These are phyloP conservation scores for Drosophila kanekoi DNA, from an alignment of 2,888 invertebrate species.

Conservation along the genomic window DNA sequence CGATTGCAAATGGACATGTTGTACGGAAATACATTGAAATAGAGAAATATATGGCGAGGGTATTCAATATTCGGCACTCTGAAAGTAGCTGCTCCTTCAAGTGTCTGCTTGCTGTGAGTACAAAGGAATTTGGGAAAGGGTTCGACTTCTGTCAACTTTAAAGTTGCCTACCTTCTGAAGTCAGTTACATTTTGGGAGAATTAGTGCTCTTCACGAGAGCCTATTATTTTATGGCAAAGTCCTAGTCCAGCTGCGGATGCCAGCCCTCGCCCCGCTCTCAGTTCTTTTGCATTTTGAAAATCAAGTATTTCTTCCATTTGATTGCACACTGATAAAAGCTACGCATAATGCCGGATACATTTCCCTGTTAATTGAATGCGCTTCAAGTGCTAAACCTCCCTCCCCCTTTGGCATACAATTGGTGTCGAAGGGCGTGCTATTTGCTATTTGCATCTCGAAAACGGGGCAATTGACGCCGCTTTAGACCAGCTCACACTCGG, in stretches of 20 bases:
- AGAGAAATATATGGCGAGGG: neutral
- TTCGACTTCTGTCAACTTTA: neutral
- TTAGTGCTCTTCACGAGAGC: neutral
- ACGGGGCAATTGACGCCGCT: constrained; percentile 53
- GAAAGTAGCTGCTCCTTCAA: too few species aligned
- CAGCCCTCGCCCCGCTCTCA: neutral
- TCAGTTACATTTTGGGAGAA: neutral
- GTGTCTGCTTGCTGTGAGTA: neutral
- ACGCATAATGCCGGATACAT: constrained; percentile 36
- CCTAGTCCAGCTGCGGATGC: too few species aligned
- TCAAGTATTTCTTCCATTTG: constrained; percentile 35
- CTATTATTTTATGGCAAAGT: too few species aligned
- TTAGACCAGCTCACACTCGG: constrained; percentile 26
- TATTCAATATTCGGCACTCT: neutral
- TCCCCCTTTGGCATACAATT: constrained; percentile 20
- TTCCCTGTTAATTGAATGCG: constrained; percentile 54
- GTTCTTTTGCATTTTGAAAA: neutral
- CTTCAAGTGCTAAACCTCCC: constrained; percentile 17
- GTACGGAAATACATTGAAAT: too few species aligned
- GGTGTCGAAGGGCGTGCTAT: constrained; percentile 46
- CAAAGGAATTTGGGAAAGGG: neutral
- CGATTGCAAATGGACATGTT: too few species aligned
- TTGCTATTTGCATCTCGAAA: constrained; percentile 54
- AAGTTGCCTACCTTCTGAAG: neutral
- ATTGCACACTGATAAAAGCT: constrained; percentile 37